A percentile compares a stretch with the other conserved stretches of the same genome.
phyloP scores from a whole-genome alignment of 2,888 invertebrate genomes.

The Strigamia transsilvanica region DNA sequence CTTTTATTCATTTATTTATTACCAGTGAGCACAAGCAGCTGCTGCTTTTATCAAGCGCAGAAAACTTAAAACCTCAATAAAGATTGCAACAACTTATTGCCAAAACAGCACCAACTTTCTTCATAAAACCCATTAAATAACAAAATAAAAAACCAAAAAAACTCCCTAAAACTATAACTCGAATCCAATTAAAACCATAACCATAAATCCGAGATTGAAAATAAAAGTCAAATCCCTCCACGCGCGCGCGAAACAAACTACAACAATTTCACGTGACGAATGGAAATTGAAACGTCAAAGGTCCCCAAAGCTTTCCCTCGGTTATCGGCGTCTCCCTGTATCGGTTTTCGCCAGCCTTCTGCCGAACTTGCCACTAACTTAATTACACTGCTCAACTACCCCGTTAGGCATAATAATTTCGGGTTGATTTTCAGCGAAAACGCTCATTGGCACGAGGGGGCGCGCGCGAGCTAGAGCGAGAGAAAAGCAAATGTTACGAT shows the following conservation, averaged over 20 bases:
- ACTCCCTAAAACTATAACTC: not conserved
- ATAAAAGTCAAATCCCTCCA: not conserved
- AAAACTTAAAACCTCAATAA: not conserved
- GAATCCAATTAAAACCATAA: conserved; percentile 1
- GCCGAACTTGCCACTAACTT: conserved; percentile 21
- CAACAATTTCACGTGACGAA: not conserved
- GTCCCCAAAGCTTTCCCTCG: not conserved
- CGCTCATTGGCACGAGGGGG: not conserved
- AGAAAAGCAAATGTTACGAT: conserved; percentile 11
- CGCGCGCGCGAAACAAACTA: not conserved
- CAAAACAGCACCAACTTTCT: not conserved
- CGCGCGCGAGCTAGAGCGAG: not conserved
- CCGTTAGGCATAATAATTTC: conserved; percentile 12
- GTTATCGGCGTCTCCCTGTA: conserved; percentile 27
- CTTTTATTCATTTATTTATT: no score
- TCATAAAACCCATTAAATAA: not conserved
- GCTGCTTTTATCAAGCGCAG: no score
- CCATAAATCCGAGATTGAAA: not conserved
- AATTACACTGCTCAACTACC: conserved; percentile 37
- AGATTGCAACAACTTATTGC: not conserved
- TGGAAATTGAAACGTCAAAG: conserved; percentile 8
- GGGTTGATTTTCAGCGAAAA: not conserved
- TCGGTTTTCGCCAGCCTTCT: not conserved
- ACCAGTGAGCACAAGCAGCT: no score
- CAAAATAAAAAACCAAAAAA: not conserved